Evolutionary conservation across 2,797 vertebrate genomes (phyloP).

Genomic region (Nothura maculosa): DNA sequence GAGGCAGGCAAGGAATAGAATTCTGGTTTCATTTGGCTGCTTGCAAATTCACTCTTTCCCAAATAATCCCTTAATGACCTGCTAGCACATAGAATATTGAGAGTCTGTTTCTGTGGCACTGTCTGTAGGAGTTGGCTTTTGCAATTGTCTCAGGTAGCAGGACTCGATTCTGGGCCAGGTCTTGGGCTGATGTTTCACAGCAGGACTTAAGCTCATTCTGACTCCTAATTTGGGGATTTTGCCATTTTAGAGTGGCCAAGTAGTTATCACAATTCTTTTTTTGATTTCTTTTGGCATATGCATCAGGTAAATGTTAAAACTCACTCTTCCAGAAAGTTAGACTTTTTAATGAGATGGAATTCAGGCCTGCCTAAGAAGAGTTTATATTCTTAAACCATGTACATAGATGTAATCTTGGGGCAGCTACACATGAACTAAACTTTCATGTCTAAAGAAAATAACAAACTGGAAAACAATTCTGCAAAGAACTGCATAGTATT

Average conservation of each 20-base stretch:
- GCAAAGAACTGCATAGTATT: background rate
- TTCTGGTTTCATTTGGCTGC: background rate
- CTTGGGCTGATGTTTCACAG: background rate
- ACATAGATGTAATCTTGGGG: background rate
- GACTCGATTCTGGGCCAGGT: background rate
- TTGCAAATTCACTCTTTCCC: slow-evolving; percentile 12
- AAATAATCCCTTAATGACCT: slow-evolving; percentile 32
- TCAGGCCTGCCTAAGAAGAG: background rate
- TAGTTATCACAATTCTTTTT: background rate
- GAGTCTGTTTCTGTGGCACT: background rate
- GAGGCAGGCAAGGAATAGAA: background rate
- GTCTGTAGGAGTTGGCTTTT: background rate
- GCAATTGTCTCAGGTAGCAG: background rate
- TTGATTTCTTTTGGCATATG: background rate
- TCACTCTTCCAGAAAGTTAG: background rate
- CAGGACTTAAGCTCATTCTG: background rate
- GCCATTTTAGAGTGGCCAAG: background rate
- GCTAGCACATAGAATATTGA: background rate
- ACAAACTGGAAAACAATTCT: background rate
- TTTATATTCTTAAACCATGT: background rate
- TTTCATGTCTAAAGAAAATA: background rate
- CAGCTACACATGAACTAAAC: background rate
- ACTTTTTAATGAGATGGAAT: background rate
- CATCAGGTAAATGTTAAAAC: background rate
- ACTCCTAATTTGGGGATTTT: background rate